phyloP scores from a whole-genome alignment of 2,113 vertebrate species.

The Patagioenas fasciata region DNA sequence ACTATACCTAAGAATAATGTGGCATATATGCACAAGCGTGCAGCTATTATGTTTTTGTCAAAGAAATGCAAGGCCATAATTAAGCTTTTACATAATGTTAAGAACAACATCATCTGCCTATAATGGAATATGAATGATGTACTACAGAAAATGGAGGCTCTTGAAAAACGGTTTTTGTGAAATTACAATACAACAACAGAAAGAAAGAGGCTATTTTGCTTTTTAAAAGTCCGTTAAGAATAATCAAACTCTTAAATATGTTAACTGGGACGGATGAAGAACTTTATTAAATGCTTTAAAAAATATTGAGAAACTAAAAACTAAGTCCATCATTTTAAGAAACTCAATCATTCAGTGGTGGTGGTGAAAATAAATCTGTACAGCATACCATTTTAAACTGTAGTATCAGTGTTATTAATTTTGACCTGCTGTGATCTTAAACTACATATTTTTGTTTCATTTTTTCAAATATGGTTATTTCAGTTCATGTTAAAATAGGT shows the following conservation, averaged over 20 bases:
- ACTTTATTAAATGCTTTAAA: neutral
- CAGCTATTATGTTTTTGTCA: neutral
- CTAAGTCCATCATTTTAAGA: neutral
- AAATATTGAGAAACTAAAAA: neutral
- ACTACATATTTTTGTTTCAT: neutral
- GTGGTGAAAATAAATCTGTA: neutral
- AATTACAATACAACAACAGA: neutral
- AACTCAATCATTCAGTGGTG: neutral
- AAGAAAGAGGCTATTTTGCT: fast-evolving
- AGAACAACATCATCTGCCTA: neutral
- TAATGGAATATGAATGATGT: neutral
- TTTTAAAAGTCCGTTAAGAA: neutral
- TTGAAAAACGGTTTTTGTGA: neutral
- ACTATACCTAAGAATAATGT: neutral
- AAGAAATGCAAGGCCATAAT: neutral
- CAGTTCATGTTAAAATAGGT: neutral
- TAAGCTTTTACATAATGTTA: neutral
- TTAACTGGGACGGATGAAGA: neutral
- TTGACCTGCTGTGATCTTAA: neutral
- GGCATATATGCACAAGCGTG: neutral
- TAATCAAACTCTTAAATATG: neutral
- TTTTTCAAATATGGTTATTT: neutral
- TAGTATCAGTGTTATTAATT: neutral
- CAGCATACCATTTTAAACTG: neutral
- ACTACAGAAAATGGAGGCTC: neutral